phyloP scores from a whole-genome alignment of 2,113 vertebrate species.

The Notothenia coriiceps region DNA sequence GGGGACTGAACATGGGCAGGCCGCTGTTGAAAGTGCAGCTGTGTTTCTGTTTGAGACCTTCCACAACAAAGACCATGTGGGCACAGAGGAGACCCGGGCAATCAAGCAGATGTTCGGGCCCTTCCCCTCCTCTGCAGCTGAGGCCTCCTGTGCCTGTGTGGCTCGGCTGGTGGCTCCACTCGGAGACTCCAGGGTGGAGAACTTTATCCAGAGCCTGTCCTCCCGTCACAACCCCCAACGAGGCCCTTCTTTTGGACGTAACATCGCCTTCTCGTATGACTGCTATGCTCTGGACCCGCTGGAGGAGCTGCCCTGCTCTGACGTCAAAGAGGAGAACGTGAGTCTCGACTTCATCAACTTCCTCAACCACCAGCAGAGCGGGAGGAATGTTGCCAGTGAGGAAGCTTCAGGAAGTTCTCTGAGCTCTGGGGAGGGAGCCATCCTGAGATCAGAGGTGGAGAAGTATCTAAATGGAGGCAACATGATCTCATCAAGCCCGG shows the following conservation, averaged over 20 bases:
- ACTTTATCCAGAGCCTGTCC: constrained; percentile 84
- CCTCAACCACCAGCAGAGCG: constrained; percentile 85
- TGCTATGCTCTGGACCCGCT: constrained; percentile 90
- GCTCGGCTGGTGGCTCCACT: constrained; percentile 86
- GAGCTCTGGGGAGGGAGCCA: constrained; percentile 72
- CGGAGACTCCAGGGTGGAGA: constrained; percentile 84
- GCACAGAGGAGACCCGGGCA: constrained; percentile 90
- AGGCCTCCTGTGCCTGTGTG: constrained; percentile 86
- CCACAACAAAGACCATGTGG: constrained; percentile 89
- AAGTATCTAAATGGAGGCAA: constrained; percentile 89
- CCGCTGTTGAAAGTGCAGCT: constrained; percentile 91
- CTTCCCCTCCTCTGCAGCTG: constrained; percentile 91
- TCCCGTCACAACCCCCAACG: constrained; percentile 67
- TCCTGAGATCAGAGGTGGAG: constrained; percentile 92
- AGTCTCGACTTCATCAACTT: constrained; percentile 90
- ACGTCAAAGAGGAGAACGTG: constrained; percentile 70
- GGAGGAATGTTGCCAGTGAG: constrained; percentile 61
- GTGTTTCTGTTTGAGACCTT: constrained; percentile 95
- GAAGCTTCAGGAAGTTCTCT: constrained; percentile 72
- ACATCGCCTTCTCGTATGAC: constrained; percentile 93
- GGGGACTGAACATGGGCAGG: constrained; percentile 91
- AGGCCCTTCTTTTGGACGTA: constrained; percentile 87
- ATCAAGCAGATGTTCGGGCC: constrained; percentile 97
- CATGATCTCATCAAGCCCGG: constrained; percentile 88
- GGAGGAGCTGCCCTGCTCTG: constrained; percentile 84